These are phyloP conservation scores for Hedya salicella DNA, from an alignment of 2,888 invertebrate genomes.

Conservation along the genomic window DNA sequence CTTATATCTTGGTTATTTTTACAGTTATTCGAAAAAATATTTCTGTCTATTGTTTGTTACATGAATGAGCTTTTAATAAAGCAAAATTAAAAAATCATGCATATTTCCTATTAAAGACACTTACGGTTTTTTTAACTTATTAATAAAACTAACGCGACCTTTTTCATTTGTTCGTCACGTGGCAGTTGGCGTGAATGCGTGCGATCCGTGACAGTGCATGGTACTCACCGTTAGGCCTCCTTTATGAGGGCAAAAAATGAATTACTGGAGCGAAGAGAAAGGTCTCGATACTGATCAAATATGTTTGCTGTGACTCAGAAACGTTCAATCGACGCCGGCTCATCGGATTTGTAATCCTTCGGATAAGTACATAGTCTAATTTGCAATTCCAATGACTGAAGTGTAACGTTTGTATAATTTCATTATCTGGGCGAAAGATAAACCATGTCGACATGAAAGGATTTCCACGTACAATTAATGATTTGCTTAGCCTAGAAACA, in stretches of 20 bases:
- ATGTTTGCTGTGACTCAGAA: slow-evolving; percentile 2
- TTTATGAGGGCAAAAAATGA: background rate
- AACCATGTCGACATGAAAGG: background rate
- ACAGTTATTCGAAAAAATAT: no score
- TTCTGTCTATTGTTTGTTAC: no score
- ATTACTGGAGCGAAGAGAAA: background rate
- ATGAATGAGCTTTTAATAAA: no score
- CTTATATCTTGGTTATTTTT: no score
- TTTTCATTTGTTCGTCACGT: no score
- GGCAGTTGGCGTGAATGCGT: no score
- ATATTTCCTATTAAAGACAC: no score
- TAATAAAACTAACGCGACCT: no score
- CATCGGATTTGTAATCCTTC: slow-evolving; percentile 36
- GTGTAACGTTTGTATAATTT: background rate
- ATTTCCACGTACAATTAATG: background rate
- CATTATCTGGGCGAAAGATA: background rate
- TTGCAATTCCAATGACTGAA: slow-evolving; percentile 23
- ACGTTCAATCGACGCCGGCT: slow-evolving; percentile 23
- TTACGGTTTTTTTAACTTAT: no score
- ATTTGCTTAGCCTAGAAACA: background rate
- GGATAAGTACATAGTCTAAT: slow-evolving; percentile 31
- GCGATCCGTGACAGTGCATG: no score
- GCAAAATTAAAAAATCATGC: no score
- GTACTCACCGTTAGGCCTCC: no score
- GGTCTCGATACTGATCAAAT: slow-evolving; percentile 1